A percentile compares a stretch with the other conserved stretches of the same genome.
These are phyloP conservation scores for Acromyrmex echinatior DNA, from an alignment of 1,140 invertebrate species.

Conservation along the genomic window DNA sequence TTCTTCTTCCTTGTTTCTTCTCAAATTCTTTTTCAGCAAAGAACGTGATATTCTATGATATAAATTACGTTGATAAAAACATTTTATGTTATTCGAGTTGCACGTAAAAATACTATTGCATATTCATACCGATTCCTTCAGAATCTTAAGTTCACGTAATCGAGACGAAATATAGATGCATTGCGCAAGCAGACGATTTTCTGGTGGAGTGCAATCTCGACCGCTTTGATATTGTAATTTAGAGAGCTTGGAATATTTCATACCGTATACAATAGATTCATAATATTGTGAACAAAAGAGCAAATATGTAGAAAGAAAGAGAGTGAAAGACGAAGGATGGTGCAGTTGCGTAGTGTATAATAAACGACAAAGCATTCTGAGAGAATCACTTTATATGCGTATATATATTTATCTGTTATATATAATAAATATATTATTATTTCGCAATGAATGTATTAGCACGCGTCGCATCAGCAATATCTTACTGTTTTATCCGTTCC, in stretches of 20 bases:
- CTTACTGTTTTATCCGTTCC: constrained; percentile 21
- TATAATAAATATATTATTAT: constrained; percentile 51
- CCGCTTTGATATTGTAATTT: constrained; percentile 11
- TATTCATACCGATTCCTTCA: neutral
- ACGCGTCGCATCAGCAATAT: constrained; percentile 9
- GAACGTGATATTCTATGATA: too few relatives aligned
- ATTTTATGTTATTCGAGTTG: neutral
- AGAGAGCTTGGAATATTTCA: neutral
- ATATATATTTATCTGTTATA: constrained; percentile 18
- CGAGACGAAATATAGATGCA: neutral
- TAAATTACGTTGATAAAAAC: neutral
- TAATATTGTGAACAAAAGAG: neutral
- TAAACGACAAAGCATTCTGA: constrained; percentile 35
- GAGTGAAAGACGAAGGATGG: neutral
- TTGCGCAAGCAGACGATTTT: neutral
- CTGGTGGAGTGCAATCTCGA: neutral
- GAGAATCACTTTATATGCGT: constrained; percentile 48
- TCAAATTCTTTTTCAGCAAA: neutral
- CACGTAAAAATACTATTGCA: neutral
- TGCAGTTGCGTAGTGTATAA: neutral
- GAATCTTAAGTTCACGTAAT: neutral
- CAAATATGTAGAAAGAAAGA: neutral
- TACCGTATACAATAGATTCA: neutral
- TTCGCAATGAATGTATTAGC: constrained; percentile 3
- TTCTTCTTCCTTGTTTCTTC: neutral